Base-by-base conservation (phyloP, 2,113 vertebrate genomes). In the Panthera leo region DNA sequence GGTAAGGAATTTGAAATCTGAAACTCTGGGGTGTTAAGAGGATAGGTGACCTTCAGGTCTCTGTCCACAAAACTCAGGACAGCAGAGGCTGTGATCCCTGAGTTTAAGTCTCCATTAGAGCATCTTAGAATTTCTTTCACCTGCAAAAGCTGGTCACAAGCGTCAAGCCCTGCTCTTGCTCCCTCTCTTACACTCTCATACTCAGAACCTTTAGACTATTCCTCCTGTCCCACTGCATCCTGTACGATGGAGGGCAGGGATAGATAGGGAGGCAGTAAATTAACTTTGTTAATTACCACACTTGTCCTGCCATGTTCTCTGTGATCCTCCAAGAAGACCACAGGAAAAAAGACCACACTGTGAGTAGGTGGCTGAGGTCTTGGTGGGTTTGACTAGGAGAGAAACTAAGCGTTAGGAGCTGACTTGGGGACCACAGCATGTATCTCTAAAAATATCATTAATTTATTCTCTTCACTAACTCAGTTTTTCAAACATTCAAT, bases 121-220 rank as follows among this genome's bases (percentile, higher is more conserved):
- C n/a, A 21, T 65, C 45, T 67, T 34, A 73, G 51, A 53, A 61
- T 51, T 29, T 73, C 23, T 25, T 79, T 73, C 25, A 34, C 10
- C 67, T 36, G 7, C 34, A 27, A 80, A 29, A 83, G 82, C 13
- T 15, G 15, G 34, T 45, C 58, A 67, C 15, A 18, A 1, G 7
- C 3, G 11, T 23, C 16, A 21, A 61, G 10, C 55, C 13, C 5
- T 25, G 45, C 2, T 82, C 89, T 61, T 94, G 63, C 42, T 68
- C 19, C 0, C n/a, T 36, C 8, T 36, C 45, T 18, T 23, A 5
- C 1, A 3, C 23, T 12, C 70, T 75, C 6, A 3, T 51, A 5
- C 51, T 55, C 29, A 76, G 39, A 65, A 27, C 13, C 34, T 55
- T 42, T 25, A 14, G 18, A n/a, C 14, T 2, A 7, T 34, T 79